phyloP scores from a whole-genome alignment of 2,797 vertebrate genomes.

The Naso thynnoides region DNA sequence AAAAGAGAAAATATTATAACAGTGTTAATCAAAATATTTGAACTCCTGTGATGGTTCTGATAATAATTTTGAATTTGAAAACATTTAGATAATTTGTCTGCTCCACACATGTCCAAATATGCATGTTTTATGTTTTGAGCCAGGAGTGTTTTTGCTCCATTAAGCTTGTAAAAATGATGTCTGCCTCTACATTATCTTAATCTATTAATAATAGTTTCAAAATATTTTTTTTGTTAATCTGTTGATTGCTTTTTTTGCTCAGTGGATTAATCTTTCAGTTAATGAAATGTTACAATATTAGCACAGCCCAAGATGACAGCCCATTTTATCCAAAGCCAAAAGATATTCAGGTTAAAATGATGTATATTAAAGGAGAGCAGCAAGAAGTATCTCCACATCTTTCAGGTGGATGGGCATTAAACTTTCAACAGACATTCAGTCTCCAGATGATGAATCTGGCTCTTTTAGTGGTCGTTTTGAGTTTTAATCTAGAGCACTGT shows the following conservation, averaged over 20 bases:
- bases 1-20: too few species aligned
- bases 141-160: background rate
- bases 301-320: background rate
- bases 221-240: constrained; percentile 2
- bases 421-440: background rate
- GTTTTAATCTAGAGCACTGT: too few species aligned
- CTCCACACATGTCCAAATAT: too few species aligned
- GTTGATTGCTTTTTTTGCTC: background rate
- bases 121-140: background rate
- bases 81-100: too few species aligned
- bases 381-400: too few species aligned
- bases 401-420: background rate
- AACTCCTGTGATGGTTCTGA: too few species aligned
- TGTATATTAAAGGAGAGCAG: background rate
- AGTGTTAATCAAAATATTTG: too few species aligned
- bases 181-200: background rate
- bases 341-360: background rate
- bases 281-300: background rate
- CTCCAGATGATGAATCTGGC: too few species aligned
- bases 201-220: constrained; percentile 18
- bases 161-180: constrained; percentile 2
- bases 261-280: background rate
- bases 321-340: background rate
- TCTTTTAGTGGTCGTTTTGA: too few species aligned
- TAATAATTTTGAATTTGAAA: too few species aligned